Percentiles rank a stretch among this genome's conserved stretches.
phyloP scores from a whole-genome alignment of 2,797 vertebrate species.

The Anguilla obscura region DNA sequence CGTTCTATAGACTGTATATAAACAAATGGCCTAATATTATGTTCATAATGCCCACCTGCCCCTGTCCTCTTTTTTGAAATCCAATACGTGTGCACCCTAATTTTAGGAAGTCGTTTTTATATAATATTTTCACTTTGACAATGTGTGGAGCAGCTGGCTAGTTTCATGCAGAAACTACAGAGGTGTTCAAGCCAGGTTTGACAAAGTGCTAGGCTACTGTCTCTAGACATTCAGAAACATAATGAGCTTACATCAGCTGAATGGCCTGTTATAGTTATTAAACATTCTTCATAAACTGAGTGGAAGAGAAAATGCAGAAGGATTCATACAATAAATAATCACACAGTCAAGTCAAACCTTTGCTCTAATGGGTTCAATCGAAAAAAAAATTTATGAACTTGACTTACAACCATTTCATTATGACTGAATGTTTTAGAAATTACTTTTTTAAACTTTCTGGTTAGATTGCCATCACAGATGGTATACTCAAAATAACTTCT shows the following conservation, averaged over 20 bases:
- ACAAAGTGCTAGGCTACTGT: background rate
- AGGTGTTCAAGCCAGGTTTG: background rate
- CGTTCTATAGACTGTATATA: background rate
- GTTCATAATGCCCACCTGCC: background rate
- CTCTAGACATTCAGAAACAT: background rate
- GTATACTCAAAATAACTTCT: background rate
- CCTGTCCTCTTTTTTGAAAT: background rate
- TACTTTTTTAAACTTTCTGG: background rate
- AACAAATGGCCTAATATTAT: background rate
- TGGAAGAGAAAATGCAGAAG: background rate
- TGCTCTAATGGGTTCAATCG: background rate
- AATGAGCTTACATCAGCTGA: background rate
- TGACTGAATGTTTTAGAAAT: background rate
- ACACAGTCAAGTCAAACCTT: background rate
- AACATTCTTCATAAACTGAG: background rate
- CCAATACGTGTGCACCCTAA: background rate
- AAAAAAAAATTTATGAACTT: background rate
- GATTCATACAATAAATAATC: background rate
- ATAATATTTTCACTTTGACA: background rate
- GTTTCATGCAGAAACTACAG: background rate
- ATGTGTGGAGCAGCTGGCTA: background rate
- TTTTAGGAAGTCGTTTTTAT: background rate
- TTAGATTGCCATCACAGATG: background rate
- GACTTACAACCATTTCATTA: background rate
- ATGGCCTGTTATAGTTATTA: background rate